These are phyloP conservation scores for Ophioninae sp. DNA, from an alignment of 2,888 invertebrate genomes.

Conservation along the genomic window DNA sequence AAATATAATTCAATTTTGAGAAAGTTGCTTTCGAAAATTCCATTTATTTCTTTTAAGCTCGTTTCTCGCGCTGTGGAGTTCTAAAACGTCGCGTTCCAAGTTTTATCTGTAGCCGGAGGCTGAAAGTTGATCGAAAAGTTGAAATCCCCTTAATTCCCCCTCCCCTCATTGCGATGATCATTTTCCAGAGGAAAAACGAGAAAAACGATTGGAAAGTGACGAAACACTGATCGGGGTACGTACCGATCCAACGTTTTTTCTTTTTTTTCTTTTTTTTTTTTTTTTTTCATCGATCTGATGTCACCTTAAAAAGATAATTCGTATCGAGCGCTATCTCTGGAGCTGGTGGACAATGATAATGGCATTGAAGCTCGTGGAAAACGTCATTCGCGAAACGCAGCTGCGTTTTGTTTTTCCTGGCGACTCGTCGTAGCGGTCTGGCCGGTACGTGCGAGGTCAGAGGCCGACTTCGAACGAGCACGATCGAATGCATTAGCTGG, in stretches of 20 bases:
- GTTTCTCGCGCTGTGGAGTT: too few relatives aligned
- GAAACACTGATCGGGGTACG: neutral
- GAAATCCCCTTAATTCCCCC: too few relatives aligned
- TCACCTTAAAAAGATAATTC: neutral
- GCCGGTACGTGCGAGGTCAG: slow-evolving; percentile 30
- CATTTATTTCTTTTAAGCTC: too few relatives aligned
- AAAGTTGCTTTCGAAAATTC: too few relatives aligned
- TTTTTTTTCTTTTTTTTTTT: too few relatives aligned
- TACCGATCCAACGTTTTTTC: neutral
- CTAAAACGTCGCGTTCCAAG: too few relatives aligned
- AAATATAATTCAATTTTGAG: too few relatives aligned
- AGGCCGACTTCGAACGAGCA: slow-evolving; percentile 49
- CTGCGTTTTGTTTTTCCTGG: slow-evolving; percentile 8
- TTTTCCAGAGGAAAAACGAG: too few relatives aligned
- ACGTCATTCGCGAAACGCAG: neutral
- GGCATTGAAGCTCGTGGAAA: neutral
- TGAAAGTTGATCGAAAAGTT: too few relatives aligned
- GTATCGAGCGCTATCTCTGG: slow-evolving; percentile 3
- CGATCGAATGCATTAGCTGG: slow-evolving; percentile 40
- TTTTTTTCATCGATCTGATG: neutral
- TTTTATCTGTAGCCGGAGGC: too few relatives aligned
- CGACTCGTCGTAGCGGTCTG: neutral
- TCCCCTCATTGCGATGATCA: too few relatives aligned
- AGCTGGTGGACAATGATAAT: neutral
- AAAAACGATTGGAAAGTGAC: neutral